These are phyloP conservation scores for Hedya salicella DNA, from an alignment of 2,888 invertebrate species.

Conservation along the genomic window DNA sequence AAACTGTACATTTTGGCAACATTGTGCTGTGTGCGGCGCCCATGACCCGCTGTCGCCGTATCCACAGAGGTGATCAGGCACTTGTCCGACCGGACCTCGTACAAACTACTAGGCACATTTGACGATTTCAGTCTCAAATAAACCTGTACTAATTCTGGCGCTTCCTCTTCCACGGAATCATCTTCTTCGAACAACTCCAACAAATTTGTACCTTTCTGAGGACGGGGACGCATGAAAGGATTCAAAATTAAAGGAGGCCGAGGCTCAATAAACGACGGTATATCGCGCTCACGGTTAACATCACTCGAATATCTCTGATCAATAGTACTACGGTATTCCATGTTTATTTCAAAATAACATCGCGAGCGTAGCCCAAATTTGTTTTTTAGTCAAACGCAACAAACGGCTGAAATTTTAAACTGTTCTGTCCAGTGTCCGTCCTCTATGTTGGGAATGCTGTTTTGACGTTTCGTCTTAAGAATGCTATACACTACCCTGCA, in stretches of 20 bases:
- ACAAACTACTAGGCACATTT: constrained; percentile 63
- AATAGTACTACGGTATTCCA: constrained; percentile 51
- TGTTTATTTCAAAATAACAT: constrained; percentile 39
- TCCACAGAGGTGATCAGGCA: constrained; percentile 73
- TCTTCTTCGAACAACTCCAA: constrained; percentile 74
- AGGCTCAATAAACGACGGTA: constrained; percentile 81
- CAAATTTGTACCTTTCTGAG: constrained; percentile 74
- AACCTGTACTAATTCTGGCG: constrained; percentile 79
- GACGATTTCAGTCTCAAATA: constrained; percentile 83
- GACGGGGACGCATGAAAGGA: constrained; percentile 77
- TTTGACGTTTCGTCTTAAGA: constrained; percentile 22
- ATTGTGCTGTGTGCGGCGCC: constrained; percentile 74
- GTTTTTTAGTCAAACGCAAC: constrained; percentile 19
- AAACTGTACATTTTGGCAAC: constrained; percentile 79
- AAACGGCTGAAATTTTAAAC: constrained; percentile 40
- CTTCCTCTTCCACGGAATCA: constrained; percentile 66
- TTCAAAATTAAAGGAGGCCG: constrained; percentile 74
- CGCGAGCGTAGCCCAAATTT: constrained; percentile 9
- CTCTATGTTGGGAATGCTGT: constrained; percentile 21
- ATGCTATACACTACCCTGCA: constrained; percentile 1
- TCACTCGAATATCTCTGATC: constrained; percentile 67
- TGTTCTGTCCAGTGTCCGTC: neutral
- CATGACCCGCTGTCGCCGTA: constrained; percentile 72
- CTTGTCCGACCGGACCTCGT: constrained; percentile 71
- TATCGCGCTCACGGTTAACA: constrained; percentile 58